A percentile compares a stretch with the other conserved stretches of the same genome.
phyloP scores from a whole-genome alignment of 2,888 invertebrate species.

The Dicyrtoma fusca region DNA sequence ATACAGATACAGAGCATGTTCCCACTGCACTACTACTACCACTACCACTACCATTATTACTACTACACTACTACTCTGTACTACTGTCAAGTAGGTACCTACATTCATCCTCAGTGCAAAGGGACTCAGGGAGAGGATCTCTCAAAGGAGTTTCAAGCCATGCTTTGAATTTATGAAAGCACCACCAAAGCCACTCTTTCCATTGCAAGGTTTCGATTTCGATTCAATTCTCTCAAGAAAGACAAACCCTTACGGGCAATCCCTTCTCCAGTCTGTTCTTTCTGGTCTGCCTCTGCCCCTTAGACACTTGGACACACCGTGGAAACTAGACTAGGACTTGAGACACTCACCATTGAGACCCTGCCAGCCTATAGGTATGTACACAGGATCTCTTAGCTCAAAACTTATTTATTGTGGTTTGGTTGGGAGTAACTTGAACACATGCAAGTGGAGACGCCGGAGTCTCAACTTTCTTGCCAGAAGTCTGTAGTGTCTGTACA shows the following conservation, averaged over 20 bases:
- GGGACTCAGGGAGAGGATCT: background rate
- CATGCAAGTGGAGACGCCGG: conserved; percentile 13
- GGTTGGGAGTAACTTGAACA: conserved; percentile 10
- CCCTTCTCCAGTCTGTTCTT: background rate
- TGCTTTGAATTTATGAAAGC: conserved; percentile 1
- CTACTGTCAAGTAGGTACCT: no score
- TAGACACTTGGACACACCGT: no score
- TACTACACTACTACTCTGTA: no score
- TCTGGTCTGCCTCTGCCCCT: no score
- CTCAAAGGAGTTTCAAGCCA: background rate
- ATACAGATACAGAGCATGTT: no score
- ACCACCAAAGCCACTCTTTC: background rate
- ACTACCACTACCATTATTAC: no score
- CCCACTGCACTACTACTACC: no score
- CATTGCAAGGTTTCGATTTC: background rate
- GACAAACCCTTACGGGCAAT: conserved; percentile 10
- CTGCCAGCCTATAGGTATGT: no score
- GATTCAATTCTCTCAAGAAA: conserved; percentile 22
- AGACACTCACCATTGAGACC: no score
- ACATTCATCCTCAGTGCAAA: background rate
- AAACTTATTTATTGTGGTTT: conserved; percentile 6
- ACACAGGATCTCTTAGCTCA: background rate
- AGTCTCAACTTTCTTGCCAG: conserved; percentile 2
- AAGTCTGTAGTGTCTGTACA: no score
- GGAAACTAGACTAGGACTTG: no score